phyloP scores from a whole-genome alignment of 2,797 vertebrate genomes.

The Anniella stebbinsi region DNA sequence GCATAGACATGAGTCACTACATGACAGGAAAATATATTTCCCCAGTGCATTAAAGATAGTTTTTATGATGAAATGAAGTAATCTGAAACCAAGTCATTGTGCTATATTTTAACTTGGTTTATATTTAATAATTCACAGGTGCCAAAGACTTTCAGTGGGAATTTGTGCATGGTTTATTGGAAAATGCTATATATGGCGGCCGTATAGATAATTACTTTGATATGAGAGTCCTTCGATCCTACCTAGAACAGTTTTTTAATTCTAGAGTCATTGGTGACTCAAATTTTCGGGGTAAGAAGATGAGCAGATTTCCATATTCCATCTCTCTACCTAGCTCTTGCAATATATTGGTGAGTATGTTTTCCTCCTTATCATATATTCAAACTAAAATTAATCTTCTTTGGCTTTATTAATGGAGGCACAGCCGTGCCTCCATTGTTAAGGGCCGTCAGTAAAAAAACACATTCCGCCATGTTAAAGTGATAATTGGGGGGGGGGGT shows the following conservation, averaged over 20 bases:
- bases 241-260: slow-evolving; percentile 94
- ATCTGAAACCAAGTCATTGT: slow-evolving; percentile 12
- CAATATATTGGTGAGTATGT: slow-evolving; percentile 88
- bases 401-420: slow-evolving; percentile 30
- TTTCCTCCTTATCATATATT: background rate
- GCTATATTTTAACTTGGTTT: slow-evolving; percentile 29
- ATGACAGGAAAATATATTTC: background rate
- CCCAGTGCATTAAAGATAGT: slow-evolving; percentile 13
- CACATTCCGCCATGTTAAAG: too few relatives aligned
- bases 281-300: slow-evolving; percentile 81
- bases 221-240: slow-evolving; percentile 92
- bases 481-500: too few relatives aligned
- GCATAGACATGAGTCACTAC: background rate
- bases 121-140: slow-evolving; percentile 77
- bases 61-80: slow-evolving; percentile 34
- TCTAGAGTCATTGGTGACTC: slow-evolving; percentile 79
- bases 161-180: slow-evolving; percentile 93
- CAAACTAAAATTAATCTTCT: slow-evolving; percentile 30
- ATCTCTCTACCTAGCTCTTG: slow-evolving; percentile 91
- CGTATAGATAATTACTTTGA: slow-evolving; percentile 94
- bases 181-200: slow-evolving; percentile 96
- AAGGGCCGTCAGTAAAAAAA: too few relatives aligned
- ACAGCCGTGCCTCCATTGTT: too few relatives aligned
- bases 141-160: slow-evolving; percentile 92
- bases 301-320: slow-evolving; percentile 82